Evolutionary conservation across 2,797 vertebrate species (phyloP).

Genomic region (Betta splendens): DNA sequence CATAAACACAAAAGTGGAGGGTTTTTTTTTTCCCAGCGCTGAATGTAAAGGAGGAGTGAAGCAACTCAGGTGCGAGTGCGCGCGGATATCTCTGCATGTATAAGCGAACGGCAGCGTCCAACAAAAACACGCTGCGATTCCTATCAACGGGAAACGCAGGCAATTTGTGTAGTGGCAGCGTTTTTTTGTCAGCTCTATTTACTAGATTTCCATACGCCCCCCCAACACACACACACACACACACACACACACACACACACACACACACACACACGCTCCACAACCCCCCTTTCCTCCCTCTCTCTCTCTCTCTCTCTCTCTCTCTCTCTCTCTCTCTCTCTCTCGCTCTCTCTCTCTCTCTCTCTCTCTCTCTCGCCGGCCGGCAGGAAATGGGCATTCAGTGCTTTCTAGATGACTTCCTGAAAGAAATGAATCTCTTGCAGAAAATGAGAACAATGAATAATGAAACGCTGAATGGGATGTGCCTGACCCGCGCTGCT

Average conservation of each 20-base stretch:
- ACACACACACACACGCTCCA: too few relatives aligned
- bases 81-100: constrained; percentile 54
- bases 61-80: constrained; percentile 55
- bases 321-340: constrained; percentile 23
- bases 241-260: too few relatives aligned
- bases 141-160: constrained; percentile 58
- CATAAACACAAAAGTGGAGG: constrained; percentile 38
- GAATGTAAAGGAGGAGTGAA: constrained; percentile 25
- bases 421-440: constrained; percentile 76
- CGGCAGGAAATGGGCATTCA: constrained; percentile 76
- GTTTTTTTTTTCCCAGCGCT: constrained; percentile 3
- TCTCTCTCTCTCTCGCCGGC: constrained; percentile 30
- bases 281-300: too few relatives aligned
- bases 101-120: constrained; percentile 63
- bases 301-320: too few relatives aligned
- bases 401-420: constrained; percentile 78
- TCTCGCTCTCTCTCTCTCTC: constrained; percentile 25
- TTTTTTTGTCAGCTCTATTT: constrained; percentile 61
- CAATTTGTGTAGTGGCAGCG: constrained; percentile 63
- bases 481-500: constrained; percentile 68
- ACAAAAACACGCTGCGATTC: constrained; percentile 67
- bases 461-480: constrained; percentile 76
- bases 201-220: constrained; percentile 61
- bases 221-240: too few relatives aligned
- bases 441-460: constrained; percentile 79